These are phyloP conservation scores for Otus sunia DNA, from an alignment of 2,113 vertebrate genomes.

Conservation along the genomic window DNA sequence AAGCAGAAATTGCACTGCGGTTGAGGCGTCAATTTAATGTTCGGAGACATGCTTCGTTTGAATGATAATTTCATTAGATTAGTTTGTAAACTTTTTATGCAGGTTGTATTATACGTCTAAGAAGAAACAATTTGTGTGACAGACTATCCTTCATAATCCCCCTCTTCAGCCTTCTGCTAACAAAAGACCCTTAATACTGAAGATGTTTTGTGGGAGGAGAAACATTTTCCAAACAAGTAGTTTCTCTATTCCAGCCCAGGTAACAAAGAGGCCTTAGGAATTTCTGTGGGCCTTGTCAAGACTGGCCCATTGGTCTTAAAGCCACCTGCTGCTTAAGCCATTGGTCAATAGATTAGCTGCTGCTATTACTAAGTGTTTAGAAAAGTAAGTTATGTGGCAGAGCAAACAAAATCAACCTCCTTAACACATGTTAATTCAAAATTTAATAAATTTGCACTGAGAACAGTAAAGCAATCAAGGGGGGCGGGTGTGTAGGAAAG, in stretches of 20 bases:
- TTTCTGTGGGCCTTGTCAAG: conserved; percentile 70
- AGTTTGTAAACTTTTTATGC: conserved; percentile 76
- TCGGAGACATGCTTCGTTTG: conserved; percentile 57
- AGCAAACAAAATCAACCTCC: conserved; percentile 83
- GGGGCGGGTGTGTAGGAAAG: background rate
- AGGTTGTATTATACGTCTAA: conserved; percentile 71
- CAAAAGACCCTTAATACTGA: conserved; percentile 81
- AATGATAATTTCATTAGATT: conserved; percentile 80
- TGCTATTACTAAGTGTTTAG: conserved; percentile 79
- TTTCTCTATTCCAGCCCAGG: conserved; percentile 78
- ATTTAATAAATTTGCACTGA: conserved; percentile 76
- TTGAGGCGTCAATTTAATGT: conserved; percentile 59
- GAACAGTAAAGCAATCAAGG: conserved; percentile 65
- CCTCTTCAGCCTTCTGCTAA: conserved; percentile 76
- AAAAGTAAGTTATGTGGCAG: conserved; percentile 82
- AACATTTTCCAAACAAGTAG: conserved; percentile 83
- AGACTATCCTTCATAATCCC: conserved; percentile 81
- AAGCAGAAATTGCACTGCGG: conserved; percentile 13
- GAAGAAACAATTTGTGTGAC: conserved; percentile 79
- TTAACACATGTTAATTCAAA: conserved; percentile 83
- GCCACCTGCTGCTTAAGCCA: conserved; percentile 84
- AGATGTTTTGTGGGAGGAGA: conserved; percentile 83
- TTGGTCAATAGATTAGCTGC: conserved; percentile 82
- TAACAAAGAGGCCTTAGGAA: conserved; percentile 82
- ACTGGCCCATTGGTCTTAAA: conserved; percentile 74